phyloP scores from a whole-genome alignment of 2,113 vertebrate genomes.

The Hystrix brachyura region DNA sequence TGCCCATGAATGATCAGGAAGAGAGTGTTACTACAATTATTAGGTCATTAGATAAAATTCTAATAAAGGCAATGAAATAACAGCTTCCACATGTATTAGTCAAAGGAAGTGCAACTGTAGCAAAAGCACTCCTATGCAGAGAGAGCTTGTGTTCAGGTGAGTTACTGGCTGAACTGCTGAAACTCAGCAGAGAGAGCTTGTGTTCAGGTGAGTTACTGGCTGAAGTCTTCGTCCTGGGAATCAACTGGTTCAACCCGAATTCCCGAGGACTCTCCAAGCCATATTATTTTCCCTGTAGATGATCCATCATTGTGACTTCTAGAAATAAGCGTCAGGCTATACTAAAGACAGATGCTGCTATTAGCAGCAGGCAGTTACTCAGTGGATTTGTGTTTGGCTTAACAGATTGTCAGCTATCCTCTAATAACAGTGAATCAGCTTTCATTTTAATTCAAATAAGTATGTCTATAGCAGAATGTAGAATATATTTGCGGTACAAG shows the following conservation, averaged over 20 bases:
- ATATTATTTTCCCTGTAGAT: neutral
- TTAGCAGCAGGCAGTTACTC: neutral
- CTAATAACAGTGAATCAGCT: neutral
- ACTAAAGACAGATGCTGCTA: neutral
- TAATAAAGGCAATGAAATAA: neutral
- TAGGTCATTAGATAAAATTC: neutral
- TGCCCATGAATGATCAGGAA: neutral
- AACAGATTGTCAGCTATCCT: neutral
- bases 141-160: neutral
- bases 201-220: fast-evolving
- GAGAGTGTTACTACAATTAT: neutral
- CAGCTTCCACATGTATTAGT: neutral
- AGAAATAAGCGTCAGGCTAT: slow-evolving; percentile 3
- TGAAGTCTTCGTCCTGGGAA: neutral
- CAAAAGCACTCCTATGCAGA: neutral
- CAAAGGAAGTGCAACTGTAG: neutral
- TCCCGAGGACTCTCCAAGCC: neutral
- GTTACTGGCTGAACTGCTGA: neutral
- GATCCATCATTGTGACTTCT: neutral
- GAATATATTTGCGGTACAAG: neutral
- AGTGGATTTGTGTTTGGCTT: neutral
- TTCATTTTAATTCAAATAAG: slow-evolving; percentile 59
- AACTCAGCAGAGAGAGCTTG: neutral
- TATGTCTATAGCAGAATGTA: neutral
- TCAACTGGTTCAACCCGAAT: neutral